Evolutionary conservation across 2,888 invertebrate species (phyloP).

Genomic region (Leptopilina myrica): DNA sequence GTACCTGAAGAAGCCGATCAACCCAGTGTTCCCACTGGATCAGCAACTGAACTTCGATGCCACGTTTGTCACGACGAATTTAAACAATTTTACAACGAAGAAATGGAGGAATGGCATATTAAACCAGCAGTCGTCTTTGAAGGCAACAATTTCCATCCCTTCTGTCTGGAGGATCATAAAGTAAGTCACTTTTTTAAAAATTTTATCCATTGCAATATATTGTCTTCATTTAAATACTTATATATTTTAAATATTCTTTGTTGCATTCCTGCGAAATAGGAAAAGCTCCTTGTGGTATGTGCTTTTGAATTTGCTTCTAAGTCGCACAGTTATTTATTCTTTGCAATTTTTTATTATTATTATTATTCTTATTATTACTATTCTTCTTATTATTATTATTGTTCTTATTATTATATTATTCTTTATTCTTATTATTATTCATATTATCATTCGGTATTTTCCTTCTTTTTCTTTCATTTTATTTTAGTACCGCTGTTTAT

Average conservation of each 20-base stretch:
- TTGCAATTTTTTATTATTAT: slow-evolving; percentile 6
- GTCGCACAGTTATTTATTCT: neutral
- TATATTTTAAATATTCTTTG: slow-evolving; percentile 43
- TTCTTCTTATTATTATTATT: neutral
- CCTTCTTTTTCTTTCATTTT: neutral
- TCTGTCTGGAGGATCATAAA: slow-evolving; percentile 93
- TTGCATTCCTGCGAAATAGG: slow-evolving; percentile 50
- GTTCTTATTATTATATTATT: neutral
- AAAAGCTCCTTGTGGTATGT: slow-evolving; percentile 53
- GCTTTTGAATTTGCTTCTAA: slow-evolving; percentile 19
- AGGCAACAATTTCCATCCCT: slow-evolving; percentile 89
- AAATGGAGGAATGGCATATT: slow-evolving; percentile 98
- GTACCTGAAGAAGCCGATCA: slow-evolving; percentile 80
- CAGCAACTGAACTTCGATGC: slow-evolving; percentile 84
- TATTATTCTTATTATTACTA: neutral
- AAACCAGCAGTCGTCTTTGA: slow-evolving; percentile 88
- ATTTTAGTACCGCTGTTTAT: neutral
- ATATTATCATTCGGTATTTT: neutral
- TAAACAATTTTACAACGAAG: slow-evolving; percentile 97
- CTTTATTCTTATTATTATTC: neutral
- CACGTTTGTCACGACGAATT: slow-evolving; percentile 95
- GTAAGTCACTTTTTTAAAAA: slow-evolving; percentile 74
- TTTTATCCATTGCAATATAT: neutral
- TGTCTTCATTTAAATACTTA: slow-evolving; percentile 28
- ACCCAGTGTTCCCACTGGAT: slow-evolving; percentile 85